A percentile compares a stretch with the other conserved stretches of the same genome.
Evolutionary conservation across 2,797 vertebrate genomes (phyloP).

Genomic region (Odontamblyopus rebecca): DNA sequence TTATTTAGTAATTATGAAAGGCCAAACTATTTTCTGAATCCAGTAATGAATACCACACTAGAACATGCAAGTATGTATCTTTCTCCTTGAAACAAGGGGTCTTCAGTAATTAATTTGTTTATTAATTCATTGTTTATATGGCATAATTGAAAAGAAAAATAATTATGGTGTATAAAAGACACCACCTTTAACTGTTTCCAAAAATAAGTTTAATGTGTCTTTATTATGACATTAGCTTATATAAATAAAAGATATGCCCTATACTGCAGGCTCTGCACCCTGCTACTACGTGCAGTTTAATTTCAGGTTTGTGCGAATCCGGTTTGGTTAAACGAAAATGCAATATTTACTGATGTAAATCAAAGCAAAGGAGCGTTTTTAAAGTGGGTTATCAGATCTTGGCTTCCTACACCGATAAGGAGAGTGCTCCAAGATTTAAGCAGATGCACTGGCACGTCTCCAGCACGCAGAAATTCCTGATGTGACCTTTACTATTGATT

Average conservation of each 20-base stretch:
- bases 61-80: too few species aligned
- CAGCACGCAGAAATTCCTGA: slow-evolving; percentile 41
- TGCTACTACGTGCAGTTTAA: slow-evolving; percentile 20
- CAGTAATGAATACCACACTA: too few species aligned
- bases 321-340: slow-evolving; percentile 28
- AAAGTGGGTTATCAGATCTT: slow-evolving; percentile 36
- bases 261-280: slow-evolving; percentile 29
- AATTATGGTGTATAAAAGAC: too few species aligned
- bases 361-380: slow-evolving; percentile 36
- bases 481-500: slow-evolving; percentile 52
- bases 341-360: slow-evolving; percentile 55
- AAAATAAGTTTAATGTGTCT: too few species aligned
- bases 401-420: slow-evolving; percentile 37
- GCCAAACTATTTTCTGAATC: too few species aligned
- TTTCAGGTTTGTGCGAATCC: slow-evolving; percentile 27
- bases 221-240: too few species aligned
- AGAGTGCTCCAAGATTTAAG: slow-evolving; percentile 29
- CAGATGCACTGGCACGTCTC: slow-evolving; percentile 50
- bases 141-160: too few species aligned
- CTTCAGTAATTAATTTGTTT: too few species aligned
- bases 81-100: too few species aligned
- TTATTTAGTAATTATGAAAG: too few species aligned
- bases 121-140: too few species aligned
- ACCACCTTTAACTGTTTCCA: too few species aligned
- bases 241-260: not conserved